Base-by-base conservation (phyloP, 2,797 vertebrate species). In the Dipus sagitta region DNA sequence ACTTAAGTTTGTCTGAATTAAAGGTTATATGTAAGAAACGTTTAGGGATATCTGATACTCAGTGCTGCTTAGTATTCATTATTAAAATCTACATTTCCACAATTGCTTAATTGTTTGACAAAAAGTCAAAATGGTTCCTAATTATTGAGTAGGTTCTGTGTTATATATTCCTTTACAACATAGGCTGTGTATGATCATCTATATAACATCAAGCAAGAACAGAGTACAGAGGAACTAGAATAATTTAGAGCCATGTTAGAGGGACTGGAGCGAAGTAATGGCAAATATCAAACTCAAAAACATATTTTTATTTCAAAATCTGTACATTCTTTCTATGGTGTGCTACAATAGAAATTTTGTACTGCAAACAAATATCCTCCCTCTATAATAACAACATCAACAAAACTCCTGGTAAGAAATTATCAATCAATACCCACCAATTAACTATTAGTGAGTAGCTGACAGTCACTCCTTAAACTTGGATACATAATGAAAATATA, bases 1-100 rank as follows among this genome's bases (percentile, higher is more conserved):
- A 70, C 95, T 81, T 81, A 67, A 30, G 20, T 82, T 87, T 81
- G 1, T 91, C n/a, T 89, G 11, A 91, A 75, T 94, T 86, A 92
- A 84, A 81, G 52, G 32, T 79, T 88, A 90, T 60, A 88, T 42
- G 58, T 75, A 20, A 92, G 77, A n/a, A 88, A 9, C 86, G n/a
- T 23, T 1, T 64, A 79, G 90, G 12, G 26, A 76, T 60, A 93
- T 87, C 68, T 21, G 78, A 75, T 92, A 52, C 34, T 93, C 28
- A 64, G 1, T 77, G 34, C 20, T 94, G 15, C 52, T 91, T 84
- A 86, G 72, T 30, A 85, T 7, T 42, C 20, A 30, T 93, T 92
- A 92, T 87, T 90, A 94, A 94, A 83, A 47, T 47, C 6, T 47
- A 11, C 47, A 47, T 47, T 47, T 72, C n/a, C 32, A 64, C 11